phyloP scores from a whole-genome alignment of 2,113 vertebrate species.

The Prunella himalayana region DNA sequence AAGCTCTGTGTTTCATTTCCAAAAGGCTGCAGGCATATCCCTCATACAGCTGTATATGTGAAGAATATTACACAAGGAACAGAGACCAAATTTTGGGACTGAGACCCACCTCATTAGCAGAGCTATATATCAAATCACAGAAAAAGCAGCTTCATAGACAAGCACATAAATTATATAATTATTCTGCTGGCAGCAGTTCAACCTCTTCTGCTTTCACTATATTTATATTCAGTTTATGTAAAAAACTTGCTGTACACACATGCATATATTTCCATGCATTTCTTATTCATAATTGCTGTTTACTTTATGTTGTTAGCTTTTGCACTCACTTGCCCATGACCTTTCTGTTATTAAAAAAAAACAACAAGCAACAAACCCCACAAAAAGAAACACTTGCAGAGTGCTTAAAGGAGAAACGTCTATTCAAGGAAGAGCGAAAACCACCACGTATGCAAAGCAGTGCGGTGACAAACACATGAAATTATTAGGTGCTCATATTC shows the following conservation, averaged over 20 bases:
- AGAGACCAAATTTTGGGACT: not conserved
- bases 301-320: not conserved
- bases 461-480: not conserved
- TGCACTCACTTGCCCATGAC: not conserved
- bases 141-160: not conserved
- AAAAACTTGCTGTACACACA: not conserved
- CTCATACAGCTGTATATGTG: not conserved
- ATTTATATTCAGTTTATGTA: slow-evolving; percentile 12
- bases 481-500: not conserved
- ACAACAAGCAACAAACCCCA: not conserved
- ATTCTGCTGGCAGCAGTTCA: not conserved
- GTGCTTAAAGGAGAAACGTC: not conserved
- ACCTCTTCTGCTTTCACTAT: not conserved
- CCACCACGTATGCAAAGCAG: not conserved
- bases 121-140: slow-evolving; percentile 18
- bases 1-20: not conserved
- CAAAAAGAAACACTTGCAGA: not conserved
- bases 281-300: not conserved
- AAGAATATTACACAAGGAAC: not conserved
- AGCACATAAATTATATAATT: slow-evolving; percentile 28
- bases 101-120: not conserved
- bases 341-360: not conserved
- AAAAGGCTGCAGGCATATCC: not conserved
- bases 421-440: not conserved
- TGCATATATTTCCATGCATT: not conserved